Conservation (phyloP, 2,888 invertebrate species). For the Nomada flava region DNA sequence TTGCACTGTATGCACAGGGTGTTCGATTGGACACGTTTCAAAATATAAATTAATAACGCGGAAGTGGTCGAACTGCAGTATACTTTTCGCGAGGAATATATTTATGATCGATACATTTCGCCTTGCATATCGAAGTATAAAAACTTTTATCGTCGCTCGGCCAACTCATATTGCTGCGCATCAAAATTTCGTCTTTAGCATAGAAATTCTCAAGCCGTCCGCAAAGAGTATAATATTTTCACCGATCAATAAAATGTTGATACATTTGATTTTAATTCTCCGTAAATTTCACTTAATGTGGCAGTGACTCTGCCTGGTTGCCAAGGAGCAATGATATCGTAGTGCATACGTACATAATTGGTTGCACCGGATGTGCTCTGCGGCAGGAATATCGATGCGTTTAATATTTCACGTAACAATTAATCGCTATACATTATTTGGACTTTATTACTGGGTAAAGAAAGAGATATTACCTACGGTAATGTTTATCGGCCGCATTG, state of each 20-base stretch:
- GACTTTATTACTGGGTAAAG: neutral
- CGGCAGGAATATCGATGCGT: neutral
- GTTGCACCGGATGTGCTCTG: neutral
- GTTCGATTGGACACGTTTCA: neutral
- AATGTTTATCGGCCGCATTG: neutral
- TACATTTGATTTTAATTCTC: slow-evolving; percentile 34
- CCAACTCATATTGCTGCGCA: neutral
- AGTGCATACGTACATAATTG: too few relatives aligned
- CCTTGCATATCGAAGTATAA: slow-evolving; percentile 11
- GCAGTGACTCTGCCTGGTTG: neutral
- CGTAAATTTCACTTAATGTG: neutral
- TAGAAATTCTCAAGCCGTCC: neutral
- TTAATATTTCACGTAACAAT: neutral
- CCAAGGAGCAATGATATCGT: too few relatives aligned
- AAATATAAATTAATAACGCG: slow-evolving; percentile 11
- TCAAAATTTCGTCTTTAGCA: slow-evolving; percentile 2
- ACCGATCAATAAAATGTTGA: slow-evolving; percentile 38
- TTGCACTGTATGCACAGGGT: slow-evolving; percentile 7
- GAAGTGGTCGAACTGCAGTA: slow-evolving; percentile 9
- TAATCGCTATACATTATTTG: neutral
- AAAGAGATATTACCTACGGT: neutral
- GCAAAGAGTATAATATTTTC: slow-evolving; percentile 14
- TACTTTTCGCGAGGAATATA: neutral
- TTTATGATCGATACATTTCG: slow-evolving; percentile 24
- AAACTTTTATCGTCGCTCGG: slow-evolving; percentile 12